Conservation (phyloP, 2,113 vertebrate species). For the Herpetotheres cachinnans region DNA sequence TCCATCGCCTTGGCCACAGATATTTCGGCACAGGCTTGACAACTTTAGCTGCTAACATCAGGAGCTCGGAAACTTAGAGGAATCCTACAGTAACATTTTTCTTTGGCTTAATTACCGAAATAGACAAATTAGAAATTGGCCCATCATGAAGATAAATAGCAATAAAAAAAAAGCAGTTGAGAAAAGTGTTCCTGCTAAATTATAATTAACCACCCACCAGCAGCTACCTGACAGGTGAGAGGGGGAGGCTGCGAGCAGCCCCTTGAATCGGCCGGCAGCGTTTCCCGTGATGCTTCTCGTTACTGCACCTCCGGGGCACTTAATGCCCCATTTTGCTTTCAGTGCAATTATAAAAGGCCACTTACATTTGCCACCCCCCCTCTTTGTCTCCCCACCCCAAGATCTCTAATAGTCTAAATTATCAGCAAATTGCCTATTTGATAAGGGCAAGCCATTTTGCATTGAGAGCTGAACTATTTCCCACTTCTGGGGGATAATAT, state of each 20-base stretch:
- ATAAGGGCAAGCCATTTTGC: constrained; percentile 75
- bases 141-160: constrained; percentile 76
- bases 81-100: constrained; percentile 65
- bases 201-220: constrained; percentile 71
- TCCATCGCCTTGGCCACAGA: neutral
- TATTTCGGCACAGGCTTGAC: neutral
- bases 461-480: constrained; percentile 69
- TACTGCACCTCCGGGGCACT: constrained; percentile 47
- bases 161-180: constrained; percentile 59
- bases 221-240: constrained; percentile 67
- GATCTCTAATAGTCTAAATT: constrained; percentile 73
- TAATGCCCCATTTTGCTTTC: constrained; percentile 65
- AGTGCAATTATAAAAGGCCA: constrained; percentile 71
- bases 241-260: constrained; percentile 31
- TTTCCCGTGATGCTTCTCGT: constrained; percentile 40
- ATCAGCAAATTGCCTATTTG: constrained; percentile 73
- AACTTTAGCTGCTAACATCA: neutral
- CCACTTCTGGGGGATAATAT: constrained; percentile 74
- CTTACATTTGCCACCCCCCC: constrained; percentile 40
- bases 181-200: constrained; percentile 59
- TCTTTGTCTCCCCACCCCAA: constrained; percentile 51
- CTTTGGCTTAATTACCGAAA: constrained; percentile 70
- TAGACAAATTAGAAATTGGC: constrained; percentile 69
- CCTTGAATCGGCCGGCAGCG: neutral
- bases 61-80: neutral